Percentiles rank a stretch among this genome's conserved stretches.
Evolutionary conservation across 2,797 vertebrate genomes (phyloP).

Genomic region (Apogon hyalosoma): DNA sequence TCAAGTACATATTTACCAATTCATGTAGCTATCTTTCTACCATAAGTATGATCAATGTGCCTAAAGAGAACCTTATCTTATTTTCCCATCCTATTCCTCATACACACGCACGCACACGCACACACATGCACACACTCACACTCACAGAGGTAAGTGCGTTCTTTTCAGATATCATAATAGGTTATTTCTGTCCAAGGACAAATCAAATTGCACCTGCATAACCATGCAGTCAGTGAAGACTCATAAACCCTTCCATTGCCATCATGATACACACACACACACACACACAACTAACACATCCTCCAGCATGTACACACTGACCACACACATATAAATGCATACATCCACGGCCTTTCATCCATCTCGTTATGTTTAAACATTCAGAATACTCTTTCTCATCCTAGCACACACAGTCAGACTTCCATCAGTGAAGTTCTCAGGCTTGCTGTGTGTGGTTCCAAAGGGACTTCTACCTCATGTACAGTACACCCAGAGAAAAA

Average conservation of each 20-base stretch:
- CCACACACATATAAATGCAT: conserved; percentile 13
- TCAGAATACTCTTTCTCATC: conserved; percentile 20
- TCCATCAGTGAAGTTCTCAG: conserved; percentile 42
- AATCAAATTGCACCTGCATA: conserved; percentile 1
- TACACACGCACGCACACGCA: not conserved
- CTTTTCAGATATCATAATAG: conserved; percentile 1
- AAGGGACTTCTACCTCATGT: conserved; percentile 44
- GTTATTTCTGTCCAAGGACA: not conserved
- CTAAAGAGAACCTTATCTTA: no score
- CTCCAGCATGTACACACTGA: not conserved
- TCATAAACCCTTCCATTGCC: not conserved
- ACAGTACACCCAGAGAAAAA: conserved; percentile 57
- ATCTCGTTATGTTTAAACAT: conserved; percentile 44
- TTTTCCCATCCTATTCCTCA: not conserved
- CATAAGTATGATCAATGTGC: no score
- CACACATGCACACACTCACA: not conserved
- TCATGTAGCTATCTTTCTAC: no score
- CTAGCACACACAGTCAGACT: conserved; percentile 1
- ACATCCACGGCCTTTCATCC: not conserved
- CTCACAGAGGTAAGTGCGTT: not conserved
- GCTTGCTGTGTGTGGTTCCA: conserved; percentile 33
- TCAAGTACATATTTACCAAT: no score
- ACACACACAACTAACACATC: not conserved
- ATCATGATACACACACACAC: not conserved
- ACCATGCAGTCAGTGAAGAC: not conserved